These are phyloP conservation scores for Drosophila burlai DNA, from an alignment of 1,140 invertebrate species.

Conservation along the genomic window DNA sequence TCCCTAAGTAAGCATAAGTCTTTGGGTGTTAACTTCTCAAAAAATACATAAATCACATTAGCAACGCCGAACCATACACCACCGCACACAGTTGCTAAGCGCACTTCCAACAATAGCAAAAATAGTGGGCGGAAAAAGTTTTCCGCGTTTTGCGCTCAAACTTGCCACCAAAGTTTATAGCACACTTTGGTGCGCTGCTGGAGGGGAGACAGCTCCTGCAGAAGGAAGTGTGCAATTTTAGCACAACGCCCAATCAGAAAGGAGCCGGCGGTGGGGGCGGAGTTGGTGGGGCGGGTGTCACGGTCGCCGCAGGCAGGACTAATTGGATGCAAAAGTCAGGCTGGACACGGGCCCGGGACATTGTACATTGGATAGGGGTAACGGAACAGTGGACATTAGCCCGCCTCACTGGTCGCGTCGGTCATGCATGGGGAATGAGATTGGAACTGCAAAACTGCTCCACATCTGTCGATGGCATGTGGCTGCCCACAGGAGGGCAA, in stretches of 20 bases:
- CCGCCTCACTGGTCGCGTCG: conserved; percentile 40
- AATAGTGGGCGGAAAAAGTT: conserved; percentile 47
- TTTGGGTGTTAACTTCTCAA: conserved; percentile 27
- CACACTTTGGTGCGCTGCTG: conserved; percentile 38
- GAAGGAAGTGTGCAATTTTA: conserved; percentile 60
- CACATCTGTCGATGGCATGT: conserved; percentile 36
- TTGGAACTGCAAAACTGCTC: conserved; percentile 34
- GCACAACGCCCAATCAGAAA: conserved; percentile 61
- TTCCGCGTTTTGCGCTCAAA: conserved; percentile 42
- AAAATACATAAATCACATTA: conserved; percentile 34
- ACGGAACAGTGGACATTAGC: conserved; percentile 61
- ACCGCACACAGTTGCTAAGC: not conserved
- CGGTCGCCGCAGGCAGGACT: conserved; percentile 40
- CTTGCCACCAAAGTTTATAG: conserved; percentile 60
- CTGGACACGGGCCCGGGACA: conserved; percentile 26
- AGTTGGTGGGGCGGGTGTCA: conserved; percentile 4
- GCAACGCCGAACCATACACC: conserved; percentile 7
- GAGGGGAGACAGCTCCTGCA: conserved; percentile 11
- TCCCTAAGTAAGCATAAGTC: conserved; percentile 4
- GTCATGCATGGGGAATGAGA: conserved; percentile 55
- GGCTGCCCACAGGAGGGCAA: not conserved
- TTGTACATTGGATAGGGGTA: conserved; percentile 28
- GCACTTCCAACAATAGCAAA: conserved; percentile 16
- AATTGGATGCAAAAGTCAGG: conserved; percentile 67
- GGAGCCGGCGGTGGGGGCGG: not conserved